Percentiles rank a stretch among this genome's conserved stretches.
Evolutionary conservation across 1,140 invertebrate genomes (phyloP).

Genomic region (Calycopis cecrops): DNA sequence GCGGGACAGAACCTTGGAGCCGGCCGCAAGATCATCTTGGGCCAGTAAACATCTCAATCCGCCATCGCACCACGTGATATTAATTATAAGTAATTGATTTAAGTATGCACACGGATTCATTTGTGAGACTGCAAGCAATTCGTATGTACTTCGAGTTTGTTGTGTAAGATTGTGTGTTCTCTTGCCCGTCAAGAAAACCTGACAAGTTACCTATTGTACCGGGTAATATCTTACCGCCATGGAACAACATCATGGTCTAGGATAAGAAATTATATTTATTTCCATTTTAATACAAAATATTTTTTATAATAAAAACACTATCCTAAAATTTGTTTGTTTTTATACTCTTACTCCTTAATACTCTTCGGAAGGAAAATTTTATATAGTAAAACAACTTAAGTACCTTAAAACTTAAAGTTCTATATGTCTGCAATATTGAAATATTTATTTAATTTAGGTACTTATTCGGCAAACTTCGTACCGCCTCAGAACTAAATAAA

Average conservation of each 20-base stretch:
- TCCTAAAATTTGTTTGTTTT: constrained; percentile 27
- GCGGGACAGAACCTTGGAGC: constrained; percentile 95
- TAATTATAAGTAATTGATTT: constrained; percentile 63
- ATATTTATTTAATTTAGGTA: no score
- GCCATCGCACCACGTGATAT: constrained; percentile 56
- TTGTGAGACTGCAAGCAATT: constrained; percentile 45
- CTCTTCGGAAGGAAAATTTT: no score
- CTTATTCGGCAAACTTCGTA: no score
- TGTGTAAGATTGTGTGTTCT: constrained; percentile 39
- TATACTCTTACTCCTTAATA: not conserved
- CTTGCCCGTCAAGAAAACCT: constrained; percentile 33
- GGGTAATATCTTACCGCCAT: constrained; percentile 43
- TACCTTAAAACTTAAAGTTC: no score
- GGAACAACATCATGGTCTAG: constrained; percentile 58
- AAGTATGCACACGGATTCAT: constrained; percentile 51
- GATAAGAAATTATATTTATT: constrained; percentile 64
- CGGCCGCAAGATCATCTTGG: constrained; percentile 89
- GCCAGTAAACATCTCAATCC: constrained; percentile 80
- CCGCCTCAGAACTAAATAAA: no score
- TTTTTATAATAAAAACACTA: constrained; percentile 62
- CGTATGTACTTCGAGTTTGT: constrained; percentile 46
- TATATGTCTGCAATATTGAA: no score
- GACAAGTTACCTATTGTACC: constrained; percentile 29
- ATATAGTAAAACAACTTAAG: no score
- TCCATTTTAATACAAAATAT: constrained; percentile 57